These are phyloP conservation scores for Agapornis roseicollis DNA, from an alignment of 2,113 vertebrate genomes.

Conservation along the genomic window DNA sequence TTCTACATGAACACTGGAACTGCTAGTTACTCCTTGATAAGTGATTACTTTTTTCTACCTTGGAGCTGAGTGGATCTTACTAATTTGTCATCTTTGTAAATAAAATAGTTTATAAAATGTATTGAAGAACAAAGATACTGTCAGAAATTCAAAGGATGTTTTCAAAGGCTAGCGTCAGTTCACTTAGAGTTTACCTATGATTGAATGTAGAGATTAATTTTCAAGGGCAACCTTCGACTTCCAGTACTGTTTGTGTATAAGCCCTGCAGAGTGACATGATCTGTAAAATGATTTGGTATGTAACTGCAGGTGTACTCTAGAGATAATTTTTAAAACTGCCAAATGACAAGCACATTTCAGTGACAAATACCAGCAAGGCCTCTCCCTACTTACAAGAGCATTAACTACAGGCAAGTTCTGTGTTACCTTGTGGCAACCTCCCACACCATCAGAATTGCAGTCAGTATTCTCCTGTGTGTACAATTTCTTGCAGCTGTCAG, in stretches of 20 bases:
- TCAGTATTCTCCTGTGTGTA: neutral
- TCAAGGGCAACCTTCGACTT: neutral
- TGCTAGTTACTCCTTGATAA: neutral
- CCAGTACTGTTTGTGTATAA: neutral
- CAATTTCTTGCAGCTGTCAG: neutral
- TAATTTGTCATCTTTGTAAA: neutral
- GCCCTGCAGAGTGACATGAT: neutral
- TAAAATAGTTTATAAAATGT: neutral
- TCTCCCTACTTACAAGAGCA: neutral
- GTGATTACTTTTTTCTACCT: neutral
- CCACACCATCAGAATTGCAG: neutral
- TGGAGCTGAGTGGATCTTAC: neutral
- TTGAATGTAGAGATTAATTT: neutral
- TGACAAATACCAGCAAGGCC: neutral
- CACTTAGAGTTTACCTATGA: neutral
- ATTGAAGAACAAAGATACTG: neutral
- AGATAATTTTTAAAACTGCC: neutral
- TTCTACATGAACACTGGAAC: neutral
- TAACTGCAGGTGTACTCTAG: neutral
- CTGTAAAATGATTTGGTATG: neutral
- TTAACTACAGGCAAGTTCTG: neutral
- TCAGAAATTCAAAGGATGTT: slow-evolving; percentile 12
- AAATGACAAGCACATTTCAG: neutral
- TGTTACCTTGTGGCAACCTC: neutral
- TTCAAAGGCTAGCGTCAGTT: neutral